Evolutionary conservation across 2,113 vertebrate genomes (phyloP).

Genomic region (Petaurus breviceps): DNA sequence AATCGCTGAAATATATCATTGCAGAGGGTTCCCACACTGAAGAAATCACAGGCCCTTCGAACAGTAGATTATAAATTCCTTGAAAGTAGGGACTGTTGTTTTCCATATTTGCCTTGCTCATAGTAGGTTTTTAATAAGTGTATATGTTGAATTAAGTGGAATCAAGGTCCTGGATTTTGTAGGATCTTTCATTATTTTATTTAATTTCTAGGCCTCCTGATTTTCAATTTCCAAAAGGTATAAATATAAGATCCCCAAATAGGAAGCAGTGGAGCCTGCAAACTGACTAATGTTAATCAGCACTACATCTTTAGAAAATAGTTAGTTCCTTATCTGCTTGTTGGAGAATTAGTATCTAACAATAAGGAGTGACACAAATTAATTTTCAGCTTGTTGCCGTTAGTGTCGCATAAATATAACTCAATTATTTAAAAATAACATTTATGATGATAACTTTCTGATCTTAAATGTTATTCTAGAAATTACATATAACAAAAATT

Average conservation of each 20-base stretch:
- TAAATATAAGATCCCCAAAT: conserved; percentile 6
- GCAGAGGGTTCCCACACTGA: background rate
- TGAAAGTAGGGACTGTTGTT: background rate
- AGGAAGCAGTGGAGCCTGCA: background rate
- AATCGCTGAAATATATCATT: background rate
- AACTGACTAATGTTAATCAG: background rate
- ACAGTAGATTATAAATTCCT: background rate
- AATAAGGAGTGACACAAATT: background rate
- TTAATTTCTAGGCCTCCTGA: conserved; percentile 12
- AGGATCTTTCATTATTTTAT: background rate
- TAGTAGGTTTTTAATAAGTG: background rate
- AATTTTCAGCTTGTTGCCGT: conserved; percentile 9
- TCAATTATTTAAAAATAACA: conserved; percentile 17
- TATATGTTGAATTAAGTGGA: background rate
- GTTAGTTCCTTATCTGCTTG: too few relatives aligned
- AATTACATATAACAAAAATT: conserved; percentile 46
- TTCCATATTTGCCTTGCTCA: background rate
- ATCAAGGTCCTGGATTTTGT: background rate
- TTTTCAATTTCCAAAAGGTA: conserved; percentile 36
- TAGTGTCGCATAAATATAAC: background rate
- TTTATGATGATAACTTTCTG: conserved; percentile 23
- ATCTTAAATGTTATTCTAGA: background rate
- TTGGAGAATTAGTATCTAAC: background rate
- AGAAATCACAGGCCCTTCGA: background rate
- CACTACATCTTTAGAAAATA: background rate